phyloP scores from a whole-genome alignment of 1,140 invertebrate species.

The Alviniconcha marisindica region DNA sequence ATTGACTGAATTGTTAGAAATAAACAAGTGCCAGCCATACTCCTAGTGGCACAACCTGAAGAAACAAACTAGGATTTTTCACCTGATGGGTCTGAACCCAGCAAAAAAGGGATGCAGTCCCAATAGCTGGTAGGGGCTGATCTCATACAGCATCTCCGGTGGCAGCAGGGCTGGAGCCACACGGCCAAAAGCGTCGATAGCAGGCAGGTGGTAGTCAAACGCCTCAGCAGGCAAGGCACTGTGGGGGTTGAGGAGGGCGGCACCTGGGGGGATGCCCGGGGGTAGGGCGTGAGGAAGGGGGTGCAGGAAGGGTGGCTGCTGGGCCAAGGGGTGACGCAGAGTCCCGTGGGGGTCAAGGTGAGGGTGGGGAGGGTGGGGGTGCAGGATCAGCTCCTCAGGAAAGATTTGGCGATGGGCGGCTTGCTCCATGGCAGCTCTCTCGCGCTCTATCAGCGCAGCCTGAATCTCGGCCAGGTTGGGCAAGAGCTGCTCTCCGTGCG shows the following conservation, averaged over 20 bases:
- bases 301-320: constrained; percentile 26
- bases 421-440: constrained; percentile 16
- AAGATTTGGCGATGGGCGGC: constrained; percentile 1
- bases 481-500: constrained; percentile 26
- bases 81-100: constrained; percentile 60
- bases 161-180: constrained; percentile 39
- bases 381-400: constrained; percentile 28
- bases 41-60: too few relatives aligned
- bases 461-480: constrained; percentile 25
- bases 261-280: constrained; percentile 22
- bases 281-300: constrained; percentile 31
- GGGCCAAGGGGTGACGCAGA: constrained; percentile 26
- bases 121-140: constrained; percentile 49
- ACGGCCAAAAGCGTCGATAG: constrained; percentile 41
- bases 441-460: constrained; percentile 31
- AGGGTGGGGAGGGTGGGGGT: constrained; percentile 25
- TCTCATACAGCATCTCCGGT: constrained; percentile 45
- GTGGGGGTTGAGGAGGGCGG: constrained; percentile 31
- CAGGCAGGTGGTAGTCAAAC: constrained; percentile 41
- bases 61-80: too few relatives aligned
- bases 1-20: too few relatives aligned
- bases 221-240: constrained; percentile 40
- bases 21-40: too few relatives aligned
- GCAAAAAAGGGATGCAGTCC: constrained; percentile 58
- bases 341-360: constrained; percentile 13